These are phyloP conservation scores for Equus quagga DNA, from an alignment of 2,113 vertebrate genomes.

Conservation along the genomic window DNA sequence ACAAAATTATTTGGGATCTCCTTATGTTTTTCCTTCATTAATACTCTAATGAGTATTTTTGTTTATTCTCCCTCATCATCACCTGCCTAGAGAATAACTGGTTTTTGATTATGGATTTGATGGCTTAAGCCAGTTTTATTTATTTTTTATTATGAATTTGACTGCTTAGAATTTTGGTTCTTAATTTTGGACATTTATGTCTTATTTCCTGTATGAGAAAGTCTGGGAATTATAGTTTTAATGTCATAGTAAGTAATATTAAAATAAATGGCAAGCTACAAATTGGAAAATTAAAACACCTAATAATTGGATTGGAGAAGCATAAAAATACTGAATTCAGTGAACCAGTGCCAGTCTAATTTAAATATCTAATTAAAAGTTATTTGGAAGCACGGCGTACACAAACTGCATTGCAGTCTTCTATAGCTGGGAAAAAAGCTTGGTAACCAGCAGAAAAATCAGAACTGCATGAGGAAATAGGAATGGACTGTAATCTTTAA, in stretches of 20 bases:
- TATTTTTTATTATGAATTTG: slow-evolving; percentile 16
- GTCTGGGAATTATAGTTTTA: slow-evolving; percentile 68
- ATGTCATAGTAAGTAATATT: slow-evolving; percentile 65
- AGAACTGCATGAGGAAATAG: slow-evolving; percentile 48
- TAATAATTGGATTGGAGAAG: slow-evolving; percentile 75
- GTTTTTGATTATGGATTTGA: background rate
- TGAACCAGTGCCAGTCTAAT: slow-evolving; percentile 78
- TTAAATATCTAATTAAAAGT: slow-evolving; percentile 84
- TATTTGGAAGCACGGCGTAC: slow-evolving; percentile 69
- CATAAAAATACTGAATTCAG: slow-evolving; percentile 65
- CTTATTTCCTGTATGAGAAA: slow-evolving; percentile 73
- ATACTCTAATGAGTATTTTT: slow-evolving; percentile 33
- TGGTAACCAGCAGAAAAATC: slow-evolving; percentile 64
- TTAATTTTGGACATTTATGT: slow-evolving; percentile 58
- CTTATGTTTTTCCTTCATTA: background rate
- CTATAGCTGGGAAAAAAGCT: slow-evolving; percentile 39
- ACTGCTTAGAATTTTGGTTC: slow-evolving; percentile 48
- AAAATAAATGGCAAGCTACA: slow-evolving; percentile 71
- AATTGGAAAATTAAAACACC: slow-evolving; percentile 72
- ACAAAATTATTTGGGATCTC: background rate
- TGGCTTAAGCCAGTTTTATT: slow-evolving; percentile 7
- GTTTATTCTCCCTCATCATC: background rate
- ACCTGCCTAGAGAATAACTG: background rate
- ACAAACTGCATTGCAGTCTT: slow-evolving; percentile 55
- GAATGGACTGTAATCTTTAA: slow-evolving; percentile 66